Conservation (phyloP, 92 coral and sea anemone genomes). For the Zoanthus sociatus region DNA sequence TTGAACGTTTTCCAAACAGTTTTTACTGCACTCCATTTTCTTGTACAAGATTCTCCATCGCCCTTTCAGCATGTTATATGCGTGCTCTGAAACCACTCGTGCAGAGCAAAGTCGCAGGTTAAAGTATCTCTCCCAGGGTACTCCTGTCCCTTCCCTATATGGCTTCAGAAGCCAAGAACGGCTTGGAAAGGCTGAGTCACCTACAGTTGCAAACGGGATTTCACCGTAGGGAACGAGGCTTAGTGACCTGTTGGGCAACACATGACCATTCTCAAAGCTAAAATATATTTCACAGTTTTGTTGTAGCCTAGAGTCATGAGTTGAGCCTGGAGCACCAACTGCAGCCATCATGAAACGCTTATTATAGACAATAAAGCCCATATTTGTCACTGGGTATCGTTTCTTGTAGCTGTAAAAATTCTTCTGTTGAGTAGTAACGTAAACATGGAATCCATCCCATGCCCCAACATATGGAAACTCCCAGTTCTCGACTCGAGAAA, state of each 20-base stretch:
- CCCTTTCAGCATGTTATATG: conserved; percentile 54
- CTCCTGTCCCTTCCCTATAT: conserved; percentile 48
- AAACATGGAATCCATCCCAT: conserved; percentile 56
- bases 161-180: conserved; percentile 63
- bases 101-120: conserved; percentile 54
- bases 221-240: conserved; percentile 48
- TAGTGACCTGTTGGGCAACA: conserved; percentile 35
- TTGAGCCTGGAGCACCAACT: conserved; percentile 60
- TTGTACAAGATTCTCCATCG: conserved; percentile 62
- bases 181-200: conserved; percentile 66
- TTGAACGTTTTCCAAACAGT: conserved; percentile 9
- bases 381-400: conserved; percentile 25
- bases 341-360: neutral
- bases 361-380: conserved; percentile 43
- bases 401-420: conserved; percentile 53
- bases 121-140: conserved; percentile 45
- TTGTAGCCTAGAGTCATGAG: conserved; percentile 56
- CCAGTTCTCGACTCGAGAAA: conserved; percentile 53
- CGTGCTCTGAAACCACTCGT: conserved; percentile 56
- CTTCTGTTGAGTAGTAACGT: conserved; percentile 37
- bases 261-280: conserved; percentile 43
- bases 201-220: conserved; percentile 56
- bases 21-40: conserved; percentile 44
- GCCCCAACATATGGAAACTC: conserved; percentile 60
- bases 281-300: conserved; percentile 35